These are phyloP conservation scores for Apteryx owenii DNA, from an alignment of 2,113 vertebrate genomes.

Conservation along the genomic window DNA sequence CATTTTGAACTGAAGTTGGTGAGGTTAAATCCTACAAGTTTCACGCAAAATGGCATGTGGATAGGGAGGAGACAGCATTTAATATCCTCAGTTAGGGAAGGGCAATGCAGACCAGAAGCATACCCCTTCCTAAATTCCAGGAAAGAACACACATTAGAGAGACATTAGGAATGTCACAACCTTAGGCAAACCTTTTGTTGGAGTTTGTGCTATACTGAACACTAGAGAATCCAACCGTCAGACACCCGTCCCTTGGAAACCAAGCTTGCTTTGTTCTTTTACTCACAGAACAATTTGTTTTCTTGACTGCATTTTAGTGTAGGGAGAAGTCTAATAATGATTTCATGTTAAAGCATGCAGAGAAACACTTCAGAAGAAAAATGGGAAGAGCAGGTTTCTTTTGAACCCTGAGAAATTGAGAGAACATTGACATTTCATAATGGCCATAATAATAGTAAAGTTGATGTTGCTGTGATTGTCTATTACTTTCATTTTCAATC, in stretches of 20 bases:
- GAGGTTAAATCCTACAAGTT: neutral
- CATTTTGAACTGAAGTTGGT: neutral
- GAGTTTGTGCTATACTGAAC: neutral
- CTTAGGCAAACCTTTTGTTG: neutral
- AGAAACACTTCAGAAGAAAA: neutral
- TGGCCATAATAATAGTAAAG: neutral
- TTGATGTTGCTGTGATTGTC: neutral
- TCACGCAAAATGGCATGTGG: rapidly evolving
- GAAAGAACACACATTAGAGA: neutral
- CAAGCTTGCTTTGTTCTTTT: neutral
- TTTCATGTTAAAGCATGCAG: neutral
- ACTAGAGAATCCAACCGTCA: neutral
- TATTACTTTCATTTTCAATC: neutral
- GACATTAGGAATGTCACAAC: neutral
- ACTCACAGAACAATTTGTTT: neutral
- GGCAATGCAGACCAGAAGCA: neutral
- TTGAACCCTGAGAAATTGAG: neutral
- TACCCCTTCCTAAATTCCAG: neutral
- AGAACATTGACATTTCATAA: neutral
- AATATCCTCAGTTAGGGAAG: neutral
- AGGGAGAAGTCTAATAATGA: neutral
- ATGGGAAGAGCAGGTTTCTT: neutral
- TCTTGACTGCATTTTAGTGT: rapidly evolving
- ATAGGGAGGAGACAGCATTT: neutral
- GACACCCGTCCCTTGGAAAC: neutral